These are phyloP conservation scores for Chrysaora quinquecirrha DNA, from an alignment of 30 jellyfish, hydroid and myxozoan genomes.

Conservation along the genomic window DNA sequence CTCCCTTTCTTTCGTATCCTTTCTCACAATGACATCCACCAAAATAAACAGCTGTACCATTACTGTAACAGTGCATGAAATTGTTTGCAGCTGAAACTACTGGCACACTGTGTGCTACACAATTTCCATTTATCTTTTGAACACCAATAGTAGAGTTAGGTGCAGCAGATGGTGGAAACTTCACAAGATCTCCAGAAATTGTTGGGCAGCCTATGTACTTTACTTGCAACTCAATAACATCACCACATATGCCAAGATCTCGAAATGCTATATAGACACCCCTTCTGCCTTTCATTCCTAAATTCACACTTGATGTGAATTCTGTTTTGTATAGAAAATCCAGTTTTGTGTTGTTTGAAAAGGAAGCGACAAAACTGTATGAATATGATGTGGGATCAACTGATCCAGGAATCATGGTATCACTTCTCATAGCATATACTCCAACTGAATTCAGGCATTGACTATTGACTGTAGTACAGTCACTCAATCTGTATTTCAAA, in stretches of 20 bases:
- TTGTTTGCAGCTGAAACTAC: background rate
- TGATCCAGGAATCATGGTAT: background rate
- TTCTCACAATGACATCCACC: slow-evolving; percentile 75
- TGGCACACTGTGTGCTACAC: slow-evolving; percentile 42
- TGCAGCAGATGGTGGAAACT: slow-evolving; percentile 35
- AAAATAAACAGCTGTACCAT: slow-evolving; percentile 60
- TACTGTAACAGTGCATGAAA: slow-evolving; percentile 45
- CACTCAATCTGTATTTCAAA: background rate
- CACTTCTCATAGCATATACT: background rate
- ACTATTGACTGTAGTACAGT: background rate
- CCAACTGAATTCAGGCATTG: background rate
- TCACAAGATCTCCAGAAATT: slow-evolving; percentile 32
- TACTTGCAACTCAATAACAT: background rate
- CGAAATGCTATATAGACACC: slow-evolving; percentile 53
- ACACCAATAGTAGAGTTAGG: slow-evolving; percentile 32
- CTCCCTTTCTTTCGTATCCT: slow-evolving; percentile 39
- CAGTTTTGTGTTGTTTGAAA: background rate
- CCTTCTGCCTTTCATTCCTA: slow-evolving; percentile 4
- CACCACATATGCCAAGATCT: slow-evolving; percentile 55
- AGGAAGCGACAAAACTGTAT: background rate
- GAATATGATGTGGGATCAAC: background rate
- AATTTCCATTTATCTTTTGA: slow-evolving; percentile 20
- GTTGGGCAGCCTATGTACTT: slow-evolving; percentile 56
- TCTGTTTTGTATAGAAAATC: background rate
- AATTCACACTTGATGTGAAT: background rate